A percentile compares a stretch with the other conserved stretches of the same genome.
Conservation (phyloP, 2,888 invertebrate genomes). For the Galeopsomyia nigrocyanea region DNA sequence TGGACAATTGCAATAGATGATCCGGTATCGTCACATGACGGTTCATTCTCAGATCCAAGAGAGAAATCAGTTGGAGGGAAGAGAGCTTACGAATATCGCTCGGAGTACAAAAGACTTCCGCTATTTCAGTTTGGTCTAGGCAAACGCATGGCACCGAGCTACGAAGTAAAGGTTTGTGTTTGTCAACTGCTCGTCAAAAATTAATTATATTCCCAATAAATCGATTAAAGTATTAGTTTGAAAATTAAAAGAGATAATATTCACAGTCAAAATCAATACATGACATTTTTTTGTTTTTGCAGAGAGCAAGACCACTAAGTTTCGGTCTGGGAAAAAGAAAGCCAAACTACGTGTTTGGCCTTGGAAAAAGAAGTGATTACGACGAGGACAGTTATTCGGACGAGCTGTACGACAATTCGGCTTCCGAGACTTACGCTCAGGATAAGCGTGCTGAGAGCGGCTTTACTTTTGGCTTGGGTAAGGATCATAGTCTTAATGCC, state of each 20-base stretch:
- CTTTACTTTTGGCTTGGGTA: conserved; percentile 74
- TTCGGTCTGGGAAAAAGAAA: conserved; percentile 80
- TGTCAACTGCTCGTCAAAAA: neutral
- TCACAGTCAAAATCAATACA: neutral
- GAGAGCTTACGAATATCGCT: conserved; percentile 75
- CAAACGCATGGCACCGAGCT: conserved; percentile 60
- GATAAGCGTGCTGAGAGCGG: conserved; percentile 73
- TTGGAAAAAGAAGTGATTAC: conserved; percentile 57
- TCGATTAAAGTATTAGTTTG: neutral
- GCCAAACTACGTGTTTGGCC: conserved; percentile 54
- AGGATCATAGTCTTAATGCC: conserved; percentile 53
- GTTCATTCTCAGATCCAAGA: neutral
- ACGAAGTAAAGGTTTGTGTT: conserved; percentile 65
- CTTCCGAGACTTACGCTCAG: conserved; percentile 63
- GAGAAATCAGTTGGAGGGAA: conserved; percentile 51
- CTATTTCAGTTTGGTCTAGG: conserved; percentile 69
- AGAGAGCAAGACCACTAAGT: conserved; percentile 77
- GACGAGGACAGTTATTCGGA: conserved; percentile 6
- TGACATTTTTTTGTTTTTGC: conserved; percentile 38
- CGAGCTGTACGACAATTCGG: conserved; percentile 23
- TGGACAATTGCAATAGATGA: conserved; percentile 55
- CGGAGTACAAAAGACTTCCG: conserved; percentile 76
- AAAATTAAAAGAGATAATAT: neutral
- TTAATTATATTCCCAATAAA: too few relatives aligned
- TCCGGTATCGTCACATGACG: conserved; percentile 1